A percentile compares a stretch with the other conserved stretches of the same genome.
Conservation (phyloP, 2,113 vertebrate genomes). For the Cyprinodon tularosa region DNA sequence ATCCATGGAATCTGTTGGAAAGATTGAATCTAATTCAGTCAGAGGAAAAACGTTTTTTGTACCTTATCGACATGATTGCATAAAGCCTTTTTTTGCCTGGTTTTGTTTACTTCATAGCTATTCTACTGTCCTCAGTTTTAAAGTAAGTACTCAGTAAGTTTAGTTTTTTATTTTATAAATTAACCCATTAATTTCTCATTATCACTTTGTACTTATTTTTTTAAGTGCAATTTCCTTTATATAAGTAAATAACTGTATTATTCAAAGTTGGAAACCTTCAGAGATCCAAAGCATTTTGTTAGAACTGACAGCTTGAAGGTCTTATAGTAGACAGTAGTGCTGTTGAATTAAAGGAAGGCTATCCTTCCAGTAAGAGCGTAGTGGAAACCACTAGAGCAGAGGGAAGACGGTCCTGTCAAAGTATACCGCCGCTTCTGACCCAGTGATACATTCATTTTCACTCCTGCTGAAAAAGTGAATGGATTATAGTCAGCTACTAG, state of each 20-base stretch:
- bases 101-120: background rate
- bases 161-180: background rate
- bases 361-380: background rate
- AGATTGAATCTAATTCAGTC: too few species aligned
- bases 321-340: too few species aligned
- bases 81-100: background rate
- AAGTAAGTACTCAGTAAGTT: background rate
- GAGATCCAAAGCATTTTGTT: background rate
- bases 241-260: background rate
- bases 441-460: too few species aligned
- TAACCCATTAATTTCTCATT: too few species aligned
- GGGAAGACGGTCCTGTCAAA: background rate
- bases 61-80: too few species aligned
- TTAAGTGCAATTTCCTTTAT: background rate
- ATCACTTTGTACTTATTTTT: too few species aligned
- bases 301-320: background rate
- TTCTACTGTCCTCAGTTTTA: background rate
- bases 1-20: too few species aligned
- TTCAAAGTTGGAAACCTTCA: background rate
- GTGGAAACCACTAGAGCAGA: background rate
- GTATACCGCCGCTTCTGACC: too few species aligned
- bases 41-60: too few species aligned
- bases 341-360: background rate
- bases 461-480: too few species aligned
- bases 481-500: background rate